Evolutionary conservation across 2,797 vertebrate genomes (phyloP).

Genomic region (Mus caroli): DNA sequence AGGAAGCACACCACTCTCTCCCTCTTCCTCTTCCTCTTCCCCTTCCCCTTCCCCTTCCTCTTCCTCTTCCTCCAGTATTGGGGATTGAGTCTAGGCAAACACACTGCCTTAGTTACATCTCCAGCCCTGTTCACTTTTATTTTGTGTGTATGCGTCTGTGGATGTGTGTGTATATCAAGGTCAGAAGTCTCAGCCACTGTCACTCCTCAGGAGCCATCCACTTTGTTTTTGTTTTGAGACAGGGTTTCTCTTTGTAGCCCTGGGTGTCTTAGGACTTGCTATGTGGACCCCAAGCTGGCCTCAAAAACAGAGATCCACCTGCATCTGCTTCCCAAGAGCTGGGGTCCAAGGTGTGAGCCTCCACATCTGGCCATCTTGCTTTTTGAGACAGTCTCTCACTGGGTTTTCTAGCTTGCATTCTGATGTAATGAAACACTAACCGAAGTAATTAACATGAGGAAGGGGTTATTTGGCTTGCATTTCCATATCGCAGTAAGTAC

Average conservation of each 20-base stretch:
- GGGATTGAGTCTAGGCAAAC: too few relatives aligned
- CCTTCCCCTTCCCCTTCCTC: too few relatives aligned
- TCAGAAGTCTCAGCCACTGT: background rate
- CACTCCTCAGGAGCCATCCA: background rate
- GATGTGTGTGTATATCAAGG: background rate
- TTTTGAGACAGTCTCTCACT: background rate
- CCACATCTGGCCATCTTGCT: background rate
- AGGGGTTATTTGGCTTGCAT: background rate
- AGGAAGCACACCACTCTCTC: background rate
- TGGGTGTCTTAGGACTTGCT: background rate
- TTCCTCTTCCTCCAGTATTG: background rate
- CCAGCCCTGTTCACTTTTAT: background rate
- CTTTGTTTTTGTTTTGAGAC: background rate
- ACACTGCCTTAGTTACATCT: background rate
- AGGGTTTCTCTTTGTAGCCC: background rate
- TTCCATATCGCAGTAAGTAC: too few relatives aligned
- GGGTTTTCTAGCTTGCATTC: background rate
- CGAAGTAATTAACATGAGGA: background rate
- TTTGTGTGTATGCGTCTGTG: background rate
- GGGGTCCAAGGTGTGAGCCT: background rate
- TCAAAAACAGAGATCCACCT: background rate
- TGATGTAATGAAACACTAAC: background rate
- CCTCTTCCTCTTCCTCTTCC: too few relatives aligned
- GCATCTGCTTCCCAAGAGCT: background rate
- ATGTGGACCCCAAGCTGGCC: background rate